phyloP scores from a whole-genome alignment of 2,797 vertebrate genomes.

The Tadarida brasiliensis region DNA sequence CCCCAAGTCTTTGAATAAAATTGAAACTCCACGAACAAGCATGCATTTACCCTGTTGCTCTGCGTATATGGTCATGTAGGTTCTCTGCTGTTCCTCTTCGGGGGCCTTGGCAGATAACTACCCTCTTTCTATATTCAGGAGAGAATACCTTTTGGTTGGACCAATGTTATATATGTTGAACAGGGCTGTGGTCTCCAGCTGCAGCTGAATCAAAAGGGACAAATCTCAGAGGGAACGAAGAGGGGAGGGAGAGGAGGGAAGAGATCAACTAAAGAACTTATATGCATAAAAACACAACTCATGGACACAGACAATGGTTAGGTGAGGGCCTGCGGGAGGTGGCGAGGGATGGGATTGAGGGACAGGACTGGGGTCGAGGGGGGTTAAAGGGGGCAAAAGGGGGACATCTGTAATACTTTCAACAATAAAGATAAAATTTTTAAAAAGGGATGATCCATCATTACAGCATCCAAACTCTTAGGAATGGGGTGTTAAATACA shows the following conservation, averaged over 20 bases:
- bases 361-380: too few relatives aligned
- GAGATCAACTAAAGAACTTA: too few relatives aligned
- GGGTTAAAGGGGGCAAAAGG: too few relatives aligned
- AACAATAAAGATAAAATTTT: too few relatives aligned
- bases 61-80: neutral
- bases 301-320: too few relatives aligned
- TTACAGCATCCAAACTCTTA: neutral
- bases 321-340: too few relatives aligned
- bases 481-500: neutral
- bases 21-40: neutral
- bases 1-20: neutral
- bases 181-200: neutral
- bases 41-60: neutral
- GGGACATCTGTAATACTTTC: too few relatives aligned
- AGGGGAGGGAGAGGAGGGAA: too few relatives aligned
- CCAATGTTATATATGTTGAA: neutral
- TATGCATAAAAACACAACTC: too few relatives aligned
- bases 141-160: neutral
- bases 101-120: neutral
- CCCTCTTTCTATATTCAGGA: neutral
- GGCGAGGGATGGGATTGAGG: too few relatives aligned
- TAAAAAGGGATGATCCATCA: neutral
- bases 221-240: too few relatives aligned
- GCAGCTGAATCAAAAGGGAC: neutral
- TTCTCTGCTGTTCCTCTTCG: neutral